phyloP scores from a whole-genome alignment of 2,888 invertebrate genomes.

The Cheilosia impressa region DNA sequence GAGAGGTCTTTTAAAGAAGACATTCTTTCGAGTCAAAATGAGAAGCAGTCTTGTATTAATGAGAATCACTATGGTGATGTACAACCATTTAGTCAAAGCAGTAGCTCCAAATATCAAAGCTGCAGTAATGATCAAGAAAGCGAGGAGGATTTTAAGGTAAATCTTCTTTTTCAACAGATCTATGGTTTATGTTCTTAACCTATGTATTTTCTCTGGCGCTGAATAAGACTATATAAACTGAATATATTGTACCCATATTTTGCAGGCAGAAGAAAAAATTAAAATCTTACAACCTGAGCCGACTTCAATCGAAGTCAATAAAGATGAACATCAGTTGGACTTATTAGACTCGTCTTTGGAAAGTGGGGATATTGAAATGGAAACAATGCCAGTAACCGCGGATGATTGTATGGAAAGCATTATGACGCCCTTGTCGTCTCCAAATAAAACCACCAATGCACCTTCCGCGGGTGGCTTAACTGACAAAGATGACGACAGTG shows the following conservation, averaged over 20 bases:
- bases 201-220: no score
- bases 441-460: background rate
- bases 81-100: no score
- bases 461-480: background rate
- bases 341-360: slow-evolving; percentile 40
- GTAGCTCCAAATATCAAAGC: no score
- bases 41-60: no score
- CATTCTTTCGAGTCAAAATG: no score
- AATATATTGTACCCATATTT: background rate
- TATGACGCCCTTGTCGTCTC: background rate
- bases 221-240: no score
- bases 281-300: background rate
- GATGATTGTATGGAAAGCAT: slow-evolving; percentile 50
- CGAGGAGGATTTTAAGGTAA: no score
- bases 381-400: slow-evolving; percentile 59
- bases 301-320: background rate
- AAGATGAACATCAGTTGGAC: background rate
- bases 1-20: no score
- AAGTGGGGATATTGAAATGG: slow-evolving; percentile 45
- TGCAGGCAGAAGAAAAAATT: background rate
- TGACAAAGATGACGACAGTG: slow-evolving; percentile 53
- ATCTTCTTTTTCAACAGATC: no score
- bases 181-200: no score
- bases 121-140: no score
- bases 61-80: no score